Base-by-base conservation (phyloP, 2,797 vertebrate species). In the Microctenopoma steveboyesi region DNA sequence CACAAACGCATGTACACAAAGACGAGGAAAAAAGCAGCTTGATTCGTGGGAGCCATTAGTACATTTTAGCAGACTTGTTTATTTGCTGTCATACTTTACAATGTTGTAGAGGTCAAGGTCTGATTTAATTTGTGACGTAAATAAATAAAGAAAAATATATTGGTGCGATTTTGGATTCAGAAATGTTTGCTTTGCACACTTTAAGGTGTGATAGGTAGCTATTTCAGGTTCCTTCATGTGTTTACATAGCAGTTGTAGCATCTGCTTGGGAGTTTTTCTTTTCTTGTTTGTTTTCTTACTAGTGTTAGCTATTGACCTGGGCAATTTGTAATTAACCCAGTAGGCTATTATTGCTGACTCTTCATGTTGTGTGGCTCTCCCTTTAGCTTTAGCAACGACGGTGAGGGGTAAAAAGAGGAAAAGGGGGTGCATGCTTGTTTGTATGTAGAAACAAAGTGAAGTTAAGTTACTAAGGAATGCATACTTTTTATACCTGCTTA, bases 301-400 rank as follows among this genome's bases (percentile, higher is more conserved):
- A 18, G 28, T 79, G 69, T 81, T 74, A 50, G 69, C 39, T 50
- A 45, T 59, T 81, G 74, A 86, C 79, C 76, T 48, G 27, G 57
- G 49, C 42, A 42, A 10, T 80, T 63, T 76, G 83, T 54, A 86
- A 61, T 88, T 86, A 83, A 48, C 47, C 8, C 39, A 2, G 40
- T n/a, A 9, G 28, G 47, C 71, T 59, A 61, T 58, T 14, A 16
- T 42, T 49, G 66, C 68, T 70, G 51, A 66, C 12, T 27, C 53
- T 25, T 25, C 1, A 45, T 57, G 74, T 78, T 63, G 74, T 81
- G 37, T 65, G 51, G 56, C 27, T 11, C 48, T 63, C 53, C 22
- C 0, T 33, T 72, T 65, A 46, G 57, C 49, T 57, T 56, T 16
- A 37, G 33, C 12, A 62, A 42, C 60, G 37, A 61, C 14, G 16